phyloP scores from a whole-genome alignment of 2,888 invertebrate genomes.

The Protophormia terraenovae region DNA sequence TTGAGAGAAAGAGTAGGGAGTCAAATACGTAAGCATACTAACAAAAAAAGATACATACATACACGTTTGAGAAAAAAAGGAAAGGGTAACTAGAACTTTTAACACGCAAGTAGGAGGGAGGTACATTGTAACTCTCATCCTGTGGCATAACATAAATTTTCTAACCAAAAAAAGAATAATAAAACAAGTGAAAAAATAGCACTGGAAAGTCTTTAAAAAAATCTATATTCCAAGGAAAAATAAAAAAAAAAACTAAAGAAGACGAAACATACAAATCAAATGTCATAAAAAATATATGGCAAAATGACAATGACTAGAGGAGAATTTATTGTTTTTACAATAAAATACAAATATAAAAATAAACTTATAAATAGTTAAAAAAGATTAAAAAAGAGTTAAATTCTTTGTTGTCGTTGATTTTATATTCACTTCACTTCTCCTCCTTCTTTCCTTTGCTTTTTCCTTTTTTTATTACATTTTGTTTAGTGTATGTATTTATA shows the following conservation, averaged over 20 bases:
- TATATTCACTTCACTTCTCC: background rate
- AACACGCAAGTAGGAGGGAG: conserved; percentile 10
- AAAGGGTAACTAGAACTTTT: conserved; percentile 14
- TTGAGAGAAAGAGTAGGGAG: background rate
- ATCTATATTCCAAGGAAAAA: conserved; percentile 27
- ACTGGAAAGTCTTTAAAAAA: conserved; percentile 14
- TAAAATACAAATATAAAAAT: background rate
- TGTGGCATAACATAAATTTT: background rate
- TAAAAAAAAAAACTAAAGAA: background rate
- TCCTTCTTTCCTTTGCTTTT: background rate
- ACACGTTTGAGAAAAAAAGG: background rate
- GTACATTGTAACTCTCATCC: conserved; percentile 2
- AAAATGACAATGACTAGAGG: background rate
- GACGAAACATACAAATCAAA: background rate
- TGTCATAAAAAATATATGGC: background rate
- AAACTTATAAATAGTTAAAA: background rate
- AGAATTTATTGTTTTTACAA: background rate
- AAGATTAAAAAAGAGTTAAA: too few relatives aligned
- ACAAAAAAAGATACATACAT: too few relatives aligned
- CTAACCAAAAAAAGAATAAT: background rate
- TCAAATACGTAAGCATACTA: too few relatives aligned
- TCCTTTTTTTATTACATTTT: background rate
- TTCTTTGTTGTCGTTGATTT: conserved; percentile 37
- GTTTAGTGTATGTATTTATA: background rate
- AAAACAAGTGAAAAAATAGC: background rate